Evolutionary conservation across 2,797 vertebrate genomes (phyloP).

Genomic region (Oryzias dopingdopingensis): DNA sequence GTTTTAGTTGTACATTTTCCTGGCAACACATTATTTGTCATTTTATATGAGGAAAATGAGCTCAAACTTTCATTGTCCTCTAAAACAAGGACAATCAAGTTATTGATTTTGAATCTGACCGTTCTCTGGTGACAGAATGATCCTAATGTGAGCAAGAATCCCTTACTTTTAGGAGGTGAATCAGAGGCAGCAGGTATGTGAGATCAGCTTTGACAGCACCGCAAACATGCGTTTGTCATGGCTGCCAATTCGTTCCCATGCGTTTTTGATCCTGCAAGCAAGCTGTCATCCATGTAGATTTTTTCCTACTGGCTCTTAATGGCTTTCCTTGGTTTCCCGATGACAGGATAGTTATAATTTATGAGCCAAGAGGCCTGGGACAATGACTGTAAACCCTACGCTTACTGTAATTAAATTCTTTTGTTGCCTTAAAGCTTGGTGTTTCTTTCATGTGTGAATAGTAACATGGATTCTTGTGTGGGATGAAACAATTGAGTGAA

Average conservation of each 20-base stretch:
- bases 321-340: constrained; percentile 58
- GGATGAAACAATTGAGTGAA: constrained; percentile 12
- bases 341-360: constrained; percentile 66
- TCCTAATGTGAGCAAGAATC: constrained; percentile 63
- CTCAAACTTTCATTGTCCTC: constrained; percentile 35
- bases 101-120: too few relatives aligned
- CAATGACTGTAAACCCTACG: constrained; percentile 50
- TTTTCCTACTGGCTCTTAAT: constrained; percentile 61
- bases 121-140: neutral
- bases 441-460: constrained; percentile 23
- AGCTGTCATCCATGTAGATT: constrained; percentile 40
- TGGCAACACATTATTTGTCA: constrained; percentile 54
- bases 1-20: constrained; percentile 36
- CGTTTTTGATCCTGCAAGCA: constrained; percentile 34
- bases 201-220: constrained; percentile 56
- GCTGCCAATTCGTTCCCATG: constrained; percentile 36
- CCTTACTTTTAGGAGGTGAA: constrained; percentile 27
- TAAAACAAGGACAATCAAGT: too few relatives aligned
- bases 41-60: constrained; percentile 65
- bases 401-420: constrained; percentile 64
- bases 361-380: constrained; percentile 49
- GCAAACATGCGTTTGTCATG: constrained; percentile 32
- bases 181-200: constrained; percentile 30
- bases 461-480: constrained; percentile 5
- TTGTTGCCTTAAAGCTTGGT: constrained; percentile 7